Evolutionary conservation across 2,797 vertebrate genomes (phyloP).

Genomic region (Aeoliscus strigatus): DNA sequence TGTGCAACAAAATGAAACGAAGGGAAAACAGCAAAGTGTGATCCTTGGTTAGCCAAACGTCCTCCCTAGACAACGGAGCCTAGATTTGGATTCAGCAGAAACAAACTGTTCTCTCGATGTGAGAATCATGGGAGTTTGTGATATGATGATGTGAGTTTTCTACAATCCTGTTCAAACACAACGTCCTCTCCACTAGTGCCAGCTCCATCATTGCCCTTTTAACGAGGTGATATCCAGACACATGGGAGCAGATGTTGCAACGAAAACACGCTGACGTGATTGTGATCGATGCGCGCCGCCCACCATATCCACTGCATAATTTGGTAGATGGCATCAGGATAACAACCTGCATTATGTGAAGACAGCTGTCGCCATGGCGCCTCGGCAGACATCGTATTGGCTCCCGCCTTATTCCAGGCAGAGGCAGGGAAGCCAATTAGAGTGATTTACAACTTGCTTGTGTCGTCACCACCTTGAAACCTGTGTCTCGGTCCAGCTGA

Average conservation of each 20-base stretch:
- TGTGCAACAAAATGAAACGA: conserved; percentile 8
- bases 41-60: conserved; percentile 10
- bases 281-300: conserved; percentile 66
- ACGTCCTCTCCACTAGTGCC: conserved; percentile 33
- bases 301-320: conserved; percentile 56
- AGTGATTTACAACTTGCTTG: conserved; percentile 63
- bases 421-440: conserved; percentile 68
- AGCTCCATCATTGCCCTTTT: conserved; percentile 59
- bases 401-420: conserved; percentile 54
- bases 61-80: conserved; percentile 10
- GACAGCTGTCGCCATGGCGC: conserved; percentile 72
- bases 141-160: too few species aligned
- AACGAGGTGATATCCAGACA: conserved; percentile 65
- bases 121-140: too few species aligned
- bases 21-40: neutral
- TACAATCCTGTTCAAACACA: conserved; percentile 26
- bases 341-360: conserved; percentile 69
- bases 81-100: conserved; percentile 6
- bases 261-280: conserved; percentile 65
- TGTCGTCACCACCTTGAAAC: conserved; percentile 59
- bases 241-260: conserved; percentile 71
- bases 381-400: conserved; percentile 44
- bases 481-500: conserved; percentile 35
- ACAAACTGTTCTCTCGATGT: too few species aligned
- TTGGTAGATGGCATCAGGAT: conserved; percentile 66